Evolutionary conservation across 2,797 vertebrate species (phyloP).

Genomic region (Microtus agrestis): DNA sequence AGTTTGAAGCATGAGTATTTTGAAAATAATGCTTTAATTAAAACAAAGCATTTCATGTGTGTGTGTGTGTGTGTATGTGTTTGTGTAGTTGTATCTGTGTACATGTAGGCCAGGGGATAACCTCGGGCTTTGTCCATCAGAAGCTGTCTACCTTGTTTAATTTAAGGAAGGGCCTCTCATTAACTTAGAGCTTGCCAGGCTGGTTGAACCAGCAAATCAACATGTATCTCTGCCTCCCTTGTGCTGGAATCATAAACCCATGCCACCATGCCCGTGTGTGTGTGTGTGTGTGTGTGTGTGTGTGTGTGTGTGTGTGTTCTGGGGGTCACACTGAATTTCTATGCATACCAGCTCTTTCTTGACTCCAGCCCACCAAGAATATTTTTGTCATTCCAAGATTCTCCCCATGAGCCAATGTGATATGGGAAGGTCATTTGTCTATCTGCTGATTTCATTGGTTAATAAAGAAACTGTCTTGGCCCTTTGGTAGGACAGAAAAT

Average conservation of each 20-base stretch:
- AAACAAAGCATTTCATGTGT: background rate
- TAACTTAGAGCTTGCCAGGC: background rate
- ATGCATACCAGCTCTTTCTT: background rate
- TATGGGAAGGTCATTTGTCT: too few relatives aligned
- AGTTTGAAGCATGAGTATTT: background rate
- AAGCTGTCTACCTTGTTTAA: background rate
- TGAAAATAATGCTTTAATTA: background rate
- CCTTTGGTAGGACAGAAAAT: too few relatives aligned
- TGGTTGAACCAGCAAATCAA: background rate
- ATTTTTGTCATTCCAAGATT: background rate
- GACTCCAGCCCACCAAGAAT: background rate
- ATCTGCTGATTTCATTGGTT: too few relatives aligned
- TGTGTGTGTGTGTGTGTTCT: background rate
- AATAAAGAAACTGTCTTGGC: too few relatives aligned
- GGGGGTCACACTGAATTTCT: background rate
- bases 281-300: background rate
- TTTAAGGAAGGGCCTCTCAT: background rate
- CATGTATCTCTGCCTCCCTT: background rate
- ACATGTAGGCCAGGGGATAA: background rate
- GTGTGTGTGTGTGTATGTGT: background rate
- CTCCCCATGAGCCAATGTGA: too few relatives aligned
- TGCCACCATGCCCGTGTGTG: background rate
- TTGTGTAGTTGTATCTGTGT: background rate
- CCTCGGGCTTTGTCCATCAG: background rate
- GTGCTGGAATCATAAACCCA: background rate